A percentile compares a stretch with the other conserved stretches of the same genome.
Evolutionary conservation across 30 jellyfish, hydroid and myxozoan genomes (phyloP).

Genomic region (Catostylus mosaicus): DNA sequence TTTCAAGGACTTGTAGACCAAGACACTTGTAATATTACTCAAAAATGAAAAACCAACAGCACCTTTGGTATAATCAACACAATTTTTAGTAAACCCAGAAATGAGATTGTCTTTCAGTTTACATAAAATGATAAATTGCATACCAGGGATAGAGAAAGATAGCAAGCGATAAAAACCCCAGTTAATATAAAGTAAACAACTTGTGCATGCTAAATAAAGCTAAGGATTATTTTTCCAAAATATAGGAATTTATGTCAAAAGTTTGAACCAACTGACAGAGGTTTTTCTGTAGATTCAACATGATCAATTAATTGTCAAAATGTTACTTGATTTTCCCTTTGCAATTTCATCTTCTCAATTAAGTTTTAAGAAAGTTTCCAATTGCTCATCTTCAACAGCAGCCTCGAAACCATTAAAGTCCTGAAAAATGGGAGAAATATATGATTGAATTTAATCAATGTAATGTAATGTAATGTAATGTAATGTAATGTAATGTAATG

Average conservation of each 20-base stretch:
- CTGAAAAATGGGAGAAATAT: slow-evolving; percentile 11
- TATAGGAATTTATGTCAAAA: neutral
- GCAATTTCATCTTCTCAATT: neutral
- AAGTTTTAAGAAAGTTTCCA: slow-evolving; percentile 45
- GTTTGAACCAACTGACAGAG: neutral
- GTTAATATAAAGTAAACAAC: no score
- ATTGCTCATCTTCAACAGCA: slow-evolving; percentile 66
- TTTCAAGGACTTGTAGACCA: no score
- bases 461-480: neutral
- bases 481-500: neutral
- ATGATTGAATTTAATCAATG: no score
- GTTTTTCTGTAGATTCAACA: neutral
- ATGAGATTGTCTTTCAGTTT: no score
- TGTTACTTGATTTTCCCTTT: neutral
- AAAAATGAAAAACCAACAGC: no score
- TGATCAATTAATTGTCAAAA: neutral
- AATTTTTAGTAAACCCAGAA: no score
- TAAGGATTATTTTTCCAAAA: neutral
- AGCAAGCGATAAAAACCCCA: no score
- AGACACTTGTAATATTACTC: no score
- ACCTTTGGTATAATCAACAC: no score
- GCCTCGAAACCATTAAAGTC: slow-evolving; percentile 61
- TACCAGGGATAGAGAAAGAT: no score
- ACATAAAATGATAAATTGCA: no score
- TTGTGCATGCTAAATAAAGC: no score